phyloP scores from a whole-genome alignment of 2,888 invertebrate species.

The Macaria notata region DNA sequence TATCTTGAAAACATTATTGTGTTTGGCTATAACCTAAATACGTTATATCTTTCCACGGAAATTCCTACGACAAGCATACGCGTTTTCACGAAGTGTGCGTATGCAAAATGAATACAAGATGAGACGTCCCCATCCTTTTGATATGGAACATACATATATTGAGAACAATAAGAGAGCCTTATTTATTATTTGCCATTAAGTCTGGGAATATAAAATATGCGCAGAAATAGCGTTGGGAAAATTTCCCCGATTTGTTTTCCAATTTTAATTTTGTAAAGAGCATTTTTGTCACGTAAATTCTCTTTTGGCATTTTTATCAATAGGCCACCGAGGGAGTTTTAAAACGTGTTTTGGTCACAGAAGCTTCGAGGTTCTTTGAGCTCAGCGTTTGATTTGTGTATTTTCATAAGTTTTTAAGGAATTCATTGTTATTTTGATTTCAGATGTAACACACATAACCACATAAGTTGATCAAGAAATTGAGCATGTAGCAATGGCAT shows the following conservation, averaged over 20 bases:
- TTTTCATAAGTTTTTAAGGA: too few relatives aligned
- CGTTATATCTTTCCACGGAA: slow-evolving; percentile 29
- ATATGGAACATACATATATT: slow-evolving; percentile 38
- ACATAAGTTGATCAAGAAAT: too few relatives aligned
- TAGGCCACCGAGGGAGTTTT: neutral
- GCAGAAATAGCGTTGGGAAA: slow-evolving; percentile 5
- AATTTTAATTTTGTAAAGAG: slow-evolving; percentile 12
- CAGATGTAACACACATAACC: too few relatives aligned
- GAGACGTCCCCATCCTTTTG: slow-evolving; percentile 56
- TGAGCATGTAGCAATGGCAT: too few relatives aligned
- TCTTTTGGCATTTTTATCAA: slow-evolving; percentile 1
- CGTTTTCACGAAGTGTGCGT: slow-evolving; percentile 62
- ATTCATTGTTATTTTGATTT: too few relatives aligned
- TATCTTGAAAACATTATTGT: slow-evolving; percentile 25
- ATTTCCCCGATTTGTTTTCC: slow-evolving; percentile 8
- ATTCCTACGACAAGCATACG: slow-evolving; percentile 45
- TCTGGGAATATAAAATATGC: slow-evolving; percentile 21
- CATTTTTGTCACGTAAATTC: slow-evolving; percentile 4
- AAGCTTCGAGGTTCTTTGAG: too few relatives aligned
- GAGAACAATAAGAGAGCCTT: slow-evolving; percentile 54
- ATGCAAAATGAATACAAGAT: slow-evolving; percentile 65
- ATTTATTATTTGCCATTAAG: slow-evolving; percentile 60
- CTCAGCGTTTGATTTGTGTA: too few relatives aligned
- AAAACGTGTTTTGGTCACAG: too few relatives aligned
- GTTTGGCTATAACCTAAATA: slow-evolving; percentile 38